Base-by-base conservation (phyloP, 2,113 vertebrate genomes). In the Hystrix brachyura region DNA sequence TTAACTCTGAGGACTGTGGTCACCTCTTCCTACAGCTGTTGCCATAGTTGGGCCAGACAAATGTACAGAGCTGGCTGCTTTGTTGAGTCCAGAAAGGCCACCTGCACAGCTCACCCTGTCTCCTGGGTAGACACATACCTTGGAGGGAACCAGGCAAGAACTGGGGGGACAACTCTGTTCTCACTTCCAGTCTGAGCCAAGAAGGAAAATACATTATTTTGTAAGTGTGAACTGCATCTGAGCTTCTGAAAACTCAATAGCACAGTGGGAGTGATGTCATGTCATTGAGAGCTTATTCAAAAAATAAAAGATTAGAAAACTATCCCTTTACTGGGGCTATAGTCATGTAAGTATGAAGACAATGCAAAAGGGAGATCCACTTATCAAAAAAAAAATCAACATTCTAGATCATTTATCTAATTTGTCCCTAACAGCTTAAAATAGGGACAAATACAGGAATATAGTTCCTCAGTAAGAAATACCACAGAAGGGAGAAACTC, bases 211-310 rank as follows among this genome's bases (percentile, higher is more conserved):
- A 72, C 25, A 65, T 96, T 96, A 2, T 90, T 87, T 80, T 64
- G n/a, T 53, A 93, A 97, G 81, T 92, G 10, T 57, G 46, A 78
- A 32, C 29, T 90, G 34, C 51, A 76, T 29, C 69, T 25, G 21
- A 94, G 76, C 43, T 57, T 60, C 60, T 1, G 27, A 94, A 97
- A 97, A 96, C 86, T 38, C 46, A 94, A 87, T 3, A 32, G 43
- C 53, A 71, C 18, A 23, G 69, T 76, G 62, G 96, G 80, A 96
- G 23, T 32, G 62, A 93, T 86, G 74, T 88, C 55, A 53, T 32
- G 29, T 51, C 65, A 76, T 43, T 6, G 46, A 60, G 93, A 97
- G 91, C 81, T 97, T 95, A 94, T 86, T 86, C 91, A 80, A 71
- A 92, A 60, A 80, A 78, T 27, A 93, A 80, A 94, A 25, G 15